Conservation (phyloP, 64 coral and sea anemone genomes). For the Stichodactyla helianthus region DNA sequence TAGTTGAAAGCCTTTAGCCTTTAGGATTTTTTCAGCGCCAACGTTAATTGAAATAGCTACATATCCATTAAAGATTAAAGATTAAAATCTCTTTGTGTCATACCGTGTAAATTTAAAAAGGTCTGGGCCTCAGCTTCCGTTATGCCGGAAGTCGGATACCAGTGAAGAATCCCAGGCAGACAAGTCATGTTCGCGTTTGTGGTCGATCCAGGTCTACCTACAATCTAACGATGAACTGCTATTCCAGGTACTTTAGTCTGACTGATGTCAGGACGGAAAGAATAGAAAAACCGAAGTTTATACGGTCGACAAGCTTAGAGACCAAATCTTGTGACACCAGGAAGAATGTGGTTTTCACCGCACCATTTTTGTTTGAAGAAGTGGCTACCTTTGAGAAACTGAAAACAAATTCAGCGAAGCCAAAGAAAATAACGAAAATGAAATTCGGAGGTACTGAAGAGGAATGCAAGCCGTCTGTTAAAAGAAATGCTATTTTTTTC, state of each 20-base stretch:
- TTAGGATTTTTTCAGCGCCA: no score
- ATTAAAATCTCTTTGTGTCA: no score
- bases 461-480: neutral
- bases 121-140: no score
- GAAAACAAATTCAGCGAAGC: neutral
- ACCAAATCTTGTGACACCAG: neutral
- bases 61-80: no score
- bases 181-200: neutral
- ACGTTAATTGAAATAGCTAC: no score
- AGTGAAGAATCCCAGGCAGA: no score
- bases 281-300: neutral
- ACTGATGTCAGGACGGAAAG: neutral
- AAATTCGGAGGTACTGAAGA: neutral
- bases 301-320: neutral
- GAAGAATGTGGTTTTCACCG: neutral
- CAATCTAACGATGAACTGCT: neutral
- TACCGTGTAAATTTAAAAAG: no score
- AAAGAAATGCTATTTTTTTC: neutral
- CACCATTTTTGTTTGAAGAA: neutral
- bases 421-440: neutral
- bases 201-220: neutral
- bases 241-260: neutral
- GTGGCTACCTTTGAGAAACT: neutral
- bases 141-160: no score
- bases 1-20: no score